These are phyloP conservation scores for Grantiella picta DNA, from an alignment of 2,113 vertebrate genomes.

Conservation along the genomic window DNA sequence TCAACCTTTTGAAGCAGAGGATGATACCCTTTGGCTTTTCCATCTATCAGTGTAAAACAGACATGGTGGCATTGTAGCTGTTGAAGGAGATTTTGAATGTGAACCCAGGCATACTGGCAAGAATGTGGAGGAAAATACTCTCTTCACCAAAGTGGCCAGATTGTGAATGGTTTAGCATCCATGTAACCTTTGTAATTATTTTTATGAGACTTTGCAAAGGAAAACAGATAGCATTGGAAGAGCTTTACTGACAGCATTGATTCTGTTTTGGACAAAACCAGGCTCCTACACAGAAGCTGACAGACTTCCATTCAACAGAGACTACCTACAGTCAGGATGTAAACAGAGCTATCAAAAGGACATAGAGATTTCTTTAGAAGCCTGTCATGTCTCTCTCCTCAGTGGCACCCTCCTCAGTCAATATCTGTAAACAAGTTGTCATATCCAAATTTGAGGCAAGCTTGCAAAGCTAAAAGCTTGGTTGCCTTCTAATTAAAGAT, in stretches of 20 bases:
- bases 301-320: background rate
- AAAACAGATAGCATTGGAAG: background rate
- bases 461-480: background rate
- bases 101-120: background rate
- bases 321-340: background rate
- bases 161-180: background rate
- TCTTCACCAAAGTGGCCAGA: background rate
- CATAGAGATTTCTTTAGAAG: background rate
- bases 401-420: background rate
- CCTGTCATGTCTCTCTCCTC: background rate
- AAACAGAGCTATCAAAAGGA: background rate
- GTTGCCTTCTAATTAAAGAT: conserved; percentile 14
- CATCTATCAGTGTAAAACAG: background rate
- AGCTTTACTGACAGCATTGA: background rate
- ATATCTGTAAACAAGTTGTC: background rate
- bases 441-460: background rate
- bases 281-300: background rate
- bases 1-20: background rate
- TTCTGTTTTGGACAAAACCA: background rate
- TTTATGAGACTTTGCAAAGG: background rate
- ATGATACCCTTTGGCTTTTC: background rate
- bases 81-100: background rate
- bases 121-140: background rate
- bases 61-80: background rate
- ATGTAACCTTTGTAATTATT: background rate